Evolutionary conservation across 2,113 vertebrate species (phyloP), one percentile per base, ranked within the genome.

Genomic region (Apteryx owenii): DNA sequence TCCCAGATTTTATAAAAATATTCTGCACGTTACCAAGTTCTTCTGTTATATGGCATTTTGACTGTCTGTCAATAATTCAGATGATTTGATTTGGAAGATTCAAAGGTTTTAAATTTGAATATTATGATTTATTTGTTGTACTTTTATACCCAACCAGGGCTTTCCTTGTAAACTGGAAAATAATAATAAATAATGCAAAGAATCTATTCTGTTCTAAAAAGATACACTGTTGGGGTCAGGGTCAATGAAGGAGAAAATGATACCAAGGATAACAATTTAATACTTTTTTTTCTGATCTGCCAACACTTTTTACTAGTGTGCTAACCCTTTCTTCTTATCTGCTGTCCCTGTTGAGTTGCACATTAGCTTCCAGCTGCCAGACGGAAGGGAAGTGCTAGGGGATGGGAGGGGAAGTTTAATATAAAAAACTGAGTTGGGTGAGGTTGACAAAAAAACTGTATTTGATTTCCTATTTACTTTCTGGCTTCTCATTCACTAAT

Each of bases 231-330:
- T 38, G 36, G 15, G 26, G 22, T 36, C 26, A 42, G 18, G 29
- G 22, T 36, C 23, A 42, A 15, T 5, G 12, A 50, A 84, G 40
- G 12, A 8, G 64, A n/a, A 2, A 66, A 7, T 1, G 1, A 36
- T 31, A 42, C 2, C 8, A 51, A 0, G 1, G 8, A 51, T 10
- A 80, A 0, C 6, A 2, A 15, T n/a, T 70, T 68, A 23, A 7
- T 2, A 8, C 8, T 61, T 88, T 40, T 54, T 54, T 54, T 69
- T 29, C 64, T 54, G 5, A 31, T 86, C 58, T 77, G 14, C 2
- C 19, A 46, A 25, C 7, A 54, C 25, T 26, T 54, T 26, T 26
- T 26, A 54, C 12, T 26, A 54, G 25, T 26, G 11, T 54, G 23
- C 53, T 54, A 26, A 54, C 25, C 7, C 7, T 40, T 60, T 29